These are phyloP conservation scores for Amphiduros pacificus DNA, from an alignment of 2,888 invertebrate genomes.

Conservation along the genomic window DNA sequence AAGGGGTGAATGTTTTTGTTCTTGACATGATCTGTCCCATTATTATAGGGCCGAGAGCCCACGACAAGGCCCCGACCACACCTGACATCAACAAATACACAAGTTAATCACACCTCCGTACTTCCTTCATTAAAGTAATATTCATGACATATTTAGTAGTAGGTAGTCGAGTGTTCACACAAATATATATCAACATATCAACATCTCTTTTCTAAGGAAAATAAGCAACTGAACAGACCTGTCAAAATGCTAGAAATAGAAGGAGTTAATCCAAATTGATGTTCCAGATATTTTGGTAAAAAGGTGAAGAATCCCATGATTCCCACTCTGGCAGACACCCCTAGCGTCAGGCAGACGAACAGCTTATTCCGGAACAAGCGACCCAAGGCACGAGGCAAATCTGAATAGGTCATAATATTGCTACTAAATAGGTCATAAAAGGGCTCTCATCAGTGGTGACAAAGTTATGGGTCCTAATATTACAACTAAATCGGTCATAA, in stretches of 20 bases:
- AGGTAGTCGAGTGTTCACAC: too few species aligned
- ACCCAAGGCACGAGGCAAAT: constrained; percentile 16
- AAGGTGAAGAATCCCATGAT: constrained; percentile 27
- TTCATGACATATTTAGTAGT: too few species aligned
- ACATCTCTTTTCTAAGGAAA: too few species aligned
- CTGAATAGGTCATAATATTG: constrained; percentile 10
- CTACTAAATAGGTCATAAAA: too few species aligned
- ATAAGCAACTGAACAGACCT: too few species aligned
- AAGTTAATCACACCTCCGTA: too few species aligned
- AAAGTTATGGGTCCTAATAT: too few species aligned
- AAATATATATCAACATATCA: too few species aligned
- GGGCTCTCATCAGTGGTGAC: too few species aligned
- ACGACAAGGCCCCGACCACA: constrained; percentile 2
- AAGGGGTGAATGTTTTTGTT: constrained; percentile 7
- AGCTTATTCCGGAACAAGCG: constrained; percentile 23
- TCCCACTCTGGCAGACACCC: constrained; percentile 21
- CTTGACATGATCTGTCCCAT: constrained; percentile 18
- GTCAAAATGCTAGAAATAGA: constrained; percentile 18
- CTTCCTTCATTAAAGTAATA: too few species aligned
- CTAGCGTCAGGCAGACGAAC: constrained; percentile 16
- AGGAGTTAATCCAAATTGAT: constrained; percentile 23
- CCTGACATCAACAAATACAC: constrained; percentile 11
- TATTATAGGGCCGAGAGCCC: constrained; percentile 19
- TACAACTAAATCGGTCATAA: too few species aligned
- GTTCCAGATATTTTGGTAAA: constrained; percentile 28